A percentile compares a stretch with the other conserved stretches of the same genome.
These are phyloP conservation scores for Pararge aegeria DNA, from an alignment of 1,140 invertebrate species.

Conservation along the genomic window DNA sequence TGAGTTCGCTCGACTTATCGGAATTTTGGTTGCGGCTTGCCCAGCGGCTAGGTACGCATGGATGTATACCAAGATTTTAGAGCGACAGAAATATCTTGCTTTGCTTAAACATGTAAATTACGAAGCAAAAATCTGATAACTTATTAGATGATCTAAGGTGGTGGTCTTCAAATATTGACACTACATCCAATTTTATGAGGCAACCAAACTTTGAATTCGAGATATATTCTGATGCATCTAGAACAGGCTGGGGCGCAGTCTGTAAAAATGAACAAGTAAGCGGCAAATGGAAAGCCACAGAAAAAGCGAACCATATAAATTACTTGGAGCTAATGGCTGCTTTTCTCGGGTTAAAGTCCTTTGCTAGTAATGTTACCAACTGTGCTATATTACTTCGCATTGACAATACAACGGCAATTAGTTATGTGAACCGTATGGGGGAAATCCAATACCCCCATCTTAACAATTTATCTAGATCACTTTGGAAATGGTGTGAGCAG, in stretches of 20 bases:
- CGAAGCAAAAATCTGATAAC: not conserved
- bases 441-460: slow-evolving; percentile 46
- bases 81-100: slow-evolving; percentile 11
- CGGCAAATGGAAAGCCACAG: slow-evolving; percentile 41
- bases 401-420: slow-evolving; percentile 63
- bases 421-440: slow-evolving; percentile 54
- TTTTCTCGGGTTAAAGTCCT: slow-evolving; percentile 50
- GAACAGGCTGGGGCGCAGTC: slow-evolving; percentile 48
- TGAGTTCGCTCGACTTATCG: slow-evolving; percentile 18
- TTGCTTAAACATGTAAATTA: too few species aligned
- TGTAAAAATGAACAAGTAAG: slow-evolving; percentile 32
- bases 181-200: slow-evolving; percentile 12
- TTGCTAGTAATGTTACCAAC: slow-evolving; percentile 38
- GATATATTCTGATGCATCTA: slow-evolving; percentile 59
- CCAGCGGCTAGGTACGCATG: slow-evolving; percentile 13
- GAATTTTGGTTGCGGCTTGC: slow-evolving; percentile 11
- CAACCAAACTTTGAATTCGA: slow-evolving; percentile 33
- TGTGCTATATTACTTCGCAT: slow-evolving; percentile 45
- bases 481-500: slow-evolving; percentile 60
- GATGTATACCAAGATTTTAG: slow-evolving; percentile 17
- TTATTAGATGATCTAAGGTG: slow-evolving; percentile 38
- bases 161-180: slow-evolving; percentile 43
- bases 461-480: slow-evolving; percentile 33
- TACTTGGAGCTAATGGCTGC: slow-evolving; percentile 52
- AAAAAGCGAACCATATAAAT: slow-evolving; percentile 46